Evolutionary conservation across 92 coral and sea anemone genomes (phyloP), one percentile per base, ranked within the genome.

Genomic region (Pocillopora grandis): DNA sequence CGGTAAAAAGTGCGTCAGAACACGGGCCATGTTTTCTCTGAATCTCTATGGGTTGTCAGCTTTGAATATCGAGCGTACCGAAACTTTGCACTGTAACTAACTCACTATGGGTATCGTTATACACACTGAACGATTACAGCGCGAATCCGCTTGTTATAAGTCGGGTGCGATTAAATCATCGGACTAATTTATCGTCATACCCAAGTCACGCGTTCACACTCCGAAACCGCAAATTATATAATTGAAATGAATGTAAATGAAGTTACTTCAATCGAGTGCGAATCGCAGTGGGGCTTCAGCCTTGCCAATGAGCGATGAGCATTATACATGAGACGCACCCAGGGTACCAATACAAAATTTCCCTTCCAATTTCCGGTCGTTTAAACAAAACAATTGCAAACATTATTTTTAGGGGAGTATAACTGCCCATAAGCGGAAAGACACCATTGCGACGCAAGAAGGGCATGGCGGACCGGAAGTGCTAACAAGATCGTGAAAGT

Each of bases 141-240:
- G 52, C 74, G 21, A 72, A 56, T 80, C 80, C 66, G 80, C 85
- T 73, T 61, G 57, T 62, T 73, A 64, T 75, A 72, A 62, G 42
- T 75, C 64, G 27, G 80, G n/a, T 49, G 35, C 64, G 72, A 64
- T 75, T 62, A 73, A 83, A 62, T 83, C 86, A 75, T 83, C 76
- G 59, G 62, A 75, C 80, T 72, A 73, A 72, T 83, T 83, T 83
- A 83, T 62, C 78, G 21, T 74, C 86, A 16, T 49, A 78, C 20
- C 62, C 18, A 49, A 75, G 86, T 83, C 86, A 83, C 86, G 86
- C 80, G 80, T 58, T 42, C 74, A 12, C 86, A 62, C 80, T 63
- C 80, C 56, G 49, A 83, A 62, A 83, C 86, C 86, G 64, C 86
- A 83, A 61, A 42, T 42, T 42, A 42, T 42, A 35, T 81, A 37